Conservation (phyloP, 2,888 invertebrate genomes). For the Tetropium fuscum region DNA sequence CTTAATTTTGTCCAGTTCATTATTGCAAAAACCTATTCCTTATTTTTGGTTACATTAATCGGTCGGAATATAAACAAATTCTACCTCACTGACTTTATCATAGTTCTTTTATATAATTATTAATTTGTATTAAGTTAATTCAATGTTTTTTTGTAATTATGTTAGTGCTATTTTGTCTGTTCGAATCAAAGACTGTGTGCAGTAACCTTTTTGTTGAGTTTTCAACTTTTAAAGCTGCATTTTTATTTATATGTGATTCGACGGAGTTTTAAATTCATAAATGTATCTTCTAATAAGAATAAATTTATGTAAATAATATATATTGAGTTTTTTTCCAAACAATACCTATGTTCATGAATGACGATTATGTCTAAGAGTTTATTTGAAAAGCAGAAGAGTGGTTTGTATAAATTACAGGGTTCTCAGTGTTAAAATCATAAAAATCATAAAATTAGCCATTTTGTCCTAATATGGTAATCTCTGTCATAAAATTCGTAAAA, state of each 20-base stretch:
- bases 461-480: too few relatives aligned
- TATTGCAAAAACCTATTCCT: slow-evolving; percentile 35
- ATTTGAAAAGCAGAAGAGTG: not conserved
- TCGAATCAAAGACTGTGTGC: slow-evolving; percentile 60
- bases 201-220: slow-evolving; percentile 44
- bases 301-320: slow-evolving; percentile 60
- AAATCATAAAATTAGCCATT: too few relatives aligned
- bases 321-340: slow-evolving; percentile 21
- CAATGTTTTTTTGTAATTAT: slow-evolving; percentile 47
- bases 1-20: slow-evolving; percentile 41
- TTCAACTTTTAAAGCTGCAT: slow-evolving; percentile 50
- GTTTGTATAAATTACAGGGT: too few relatives aligned
- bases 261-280: slow-evolving; percentile 57
- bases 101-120: slow-evolving; percentile 50
- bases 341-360: not conserved
- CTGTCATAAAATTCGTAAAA: too few relatives aligned
- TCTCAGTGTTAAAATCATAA: too few relatives aligned
- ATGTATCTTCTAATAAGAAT: slow-evolving; percentile 62
- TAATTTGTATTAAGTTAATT: slow-evolving; percentile 54
- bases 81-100: slow-evolving; percentile 62
- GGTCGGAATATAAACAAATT: slow-evolving; percentile 61
- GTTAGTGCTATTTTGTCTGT: slow-evolving; percentile 55
- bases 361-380: not conserved
- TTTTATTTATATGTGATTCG: slow-evolving; percentile 59
- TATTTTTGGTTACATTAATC: slow-evolving; percentile 41